Conservation (phyloP, 1,140 invertebrate genomes). For the Eriosoma lanigerum region DNA sequence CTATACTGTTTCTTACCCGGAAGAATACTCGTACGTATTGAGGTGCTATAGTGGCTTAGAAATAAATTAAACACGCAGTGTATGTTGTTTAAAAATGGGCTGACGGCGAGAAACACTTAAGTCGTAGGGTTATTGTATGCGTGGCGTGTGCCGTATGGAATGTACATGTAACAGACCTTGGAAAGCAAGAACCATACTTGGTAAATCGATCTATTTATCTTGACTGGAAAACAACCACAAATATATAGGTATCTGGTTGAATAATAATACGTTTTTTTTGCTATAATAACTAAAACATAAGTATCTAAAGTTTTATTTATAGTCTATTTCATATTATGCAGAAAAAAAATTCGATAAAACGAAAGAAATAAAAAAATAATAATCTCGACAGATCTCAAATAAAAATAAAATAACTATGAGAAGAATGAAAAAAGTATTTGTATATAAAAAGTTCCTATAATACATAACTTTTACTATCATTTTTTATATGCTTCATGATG, state of each 20-base stretch:
- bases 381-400: neutral
- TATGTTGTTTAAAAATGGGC: neutral
- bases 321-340: too few species aligned
- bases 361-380: neutral
- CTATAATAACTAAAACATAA: too few species aligned
- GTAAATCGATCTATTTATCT: slow-evolving; percentile 10
- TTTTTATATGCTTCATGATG: neutral
- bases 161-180: slow-evolving; percentile 1
- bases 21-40: neutral
- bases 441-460: too few species aligned
- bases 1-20: neutral
- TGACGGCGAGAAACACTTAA: too few species aligned
- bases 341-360: neutral
- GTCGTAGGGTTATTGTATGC: neutral
- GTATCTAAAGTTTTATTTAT: too few species aligned
- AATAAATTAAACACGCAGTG: too few species aligned
- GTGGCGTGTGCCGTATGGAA: neutral
- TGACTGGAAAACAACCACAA: slow-evolving; percentile 6
- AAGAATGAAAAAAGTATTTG: neutral
- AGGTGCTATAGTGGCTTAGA: too few species aligned
- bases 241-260: neutral
- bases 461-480: neutral
- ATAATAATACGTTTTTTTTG: neutral
- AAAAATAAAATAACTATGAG: neutral
- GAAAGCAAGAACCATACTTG: slow-evolving; percentile 14